Evolutionary conservation across 1,140 invertebrate species (phyloP).

Genomic region (Arctopsyche grandis): DNA sequence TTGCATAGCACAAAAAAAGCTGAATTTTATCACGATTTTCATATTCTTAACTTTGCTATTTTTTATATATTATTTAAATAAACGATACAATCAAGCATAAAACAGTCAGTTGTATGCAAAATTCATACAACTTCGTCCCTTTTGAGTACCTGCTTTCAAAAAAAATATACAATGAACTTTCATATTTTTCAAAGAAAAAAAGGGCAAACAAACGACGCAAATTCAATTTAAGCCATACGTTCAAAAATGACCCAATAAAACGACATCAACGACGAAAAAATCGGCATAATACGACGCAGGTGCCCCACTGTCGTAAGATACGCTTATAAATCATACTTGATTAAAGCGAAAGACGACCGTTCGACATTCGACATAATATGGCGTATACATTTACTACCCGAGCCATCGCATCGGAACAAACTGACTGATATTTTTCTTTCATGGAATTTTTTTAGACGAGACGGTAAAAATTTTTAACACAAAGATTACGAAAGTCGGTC

Average conservation of each 20-base stretch:
- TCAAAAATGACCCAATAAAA: background rate
- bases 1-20: no score
- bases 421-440: background rate
- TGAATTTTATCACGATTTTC: no score
- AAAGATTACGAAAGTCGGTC: background rate
- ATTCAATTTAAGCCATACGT: background rate
- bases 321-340: conserved; percentile 48
- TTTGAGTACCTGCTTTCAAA: no score
- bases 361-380: conserved; percentile 6
- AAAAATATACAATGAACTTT: no score
- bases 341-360: conserved; percentile 41
- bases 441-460: background rate
- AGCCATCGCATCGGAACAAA: background rate
- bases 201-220: no score
- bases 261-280: background rate
- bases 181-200: no score
- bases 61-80: no score
- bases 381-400: conserved; percentile 11
- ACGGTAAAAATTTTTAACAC: background rate
- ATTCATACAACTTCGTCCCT: no score
- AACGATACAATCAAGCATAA: no score
- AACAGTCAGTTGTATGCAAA: no score
- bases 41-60: no score
- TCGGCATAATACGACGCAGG: conserved; percentile 40
- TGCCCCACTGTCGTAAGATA: conserved; percentile 22